Evolutionary conservation across 2,888 invertebrate species (phyloP).

Genomic region (Cephus rjabovi): DNA sequence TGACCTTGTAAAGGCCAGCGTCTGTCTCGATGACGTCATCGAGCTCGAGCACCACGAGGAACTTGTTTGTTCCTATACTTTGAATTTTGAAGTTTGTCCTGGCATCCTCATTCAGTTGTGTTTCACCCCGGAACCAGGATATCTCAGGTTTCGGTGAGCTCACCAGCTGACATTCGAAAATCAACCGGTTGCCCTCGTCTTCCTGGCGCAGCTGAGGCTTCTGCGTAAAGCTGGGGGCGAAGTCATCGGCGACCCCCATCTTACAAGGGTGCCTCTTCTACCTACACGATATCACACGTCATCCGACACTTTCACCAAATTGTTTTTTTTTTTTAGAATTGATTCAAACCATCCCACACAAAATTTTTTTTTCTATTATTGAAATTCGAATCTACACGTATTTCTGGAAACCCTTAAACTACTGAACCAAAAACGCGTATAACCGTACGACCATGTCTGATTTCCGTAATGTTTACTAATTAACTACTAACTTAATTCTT

Average conservation of each 20-base stretch:
- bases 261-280: constrained; percentile 41
- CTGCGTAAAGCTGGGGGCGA: constrained; percentile 98
- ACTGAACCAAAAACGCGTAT: too few relatives aligned
- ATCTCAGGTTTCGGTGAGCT: constrained; percentile 91
- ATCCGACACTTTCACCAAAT: neutral
- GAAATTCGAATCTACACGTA: too few relatives aligned
- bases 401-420: too few relatives aligned
- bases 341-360: constrained; percentile 11
- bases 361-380: too few relatives aligned
- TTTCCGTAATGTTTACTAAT: too few relatives aligned
- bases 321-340: constrained; percentile 3
- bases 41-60: constrained; percentile 90
- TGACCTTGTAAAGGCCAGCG: constrained; percentile 96
- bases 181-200: constrained; percentile 93
- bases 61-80: constrained; percentile 86
- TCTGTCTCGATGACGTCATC: constrained; percentile 96
- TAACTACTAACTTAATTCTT: too few relatives aligned
- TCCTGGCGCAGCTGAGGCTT: constrained; percentile 97
- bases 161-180: constrained; percentile 93
- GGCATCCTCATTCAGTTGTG: constrained; percentile 83
- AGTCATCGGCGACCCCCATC: constrained; percentile 92
- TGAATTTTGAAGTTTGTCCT: constrained; percentile 91
- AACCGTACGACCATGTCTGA: too few relatives aligned
- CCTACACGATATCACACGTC: constrained; percentile 9
- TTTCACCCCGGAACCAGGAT: constrained; percentile 91